phyloP scores from a whole-genome alignment of 1,140 invertebrate genomes.

The Scaptomyza pallida region DNA sequence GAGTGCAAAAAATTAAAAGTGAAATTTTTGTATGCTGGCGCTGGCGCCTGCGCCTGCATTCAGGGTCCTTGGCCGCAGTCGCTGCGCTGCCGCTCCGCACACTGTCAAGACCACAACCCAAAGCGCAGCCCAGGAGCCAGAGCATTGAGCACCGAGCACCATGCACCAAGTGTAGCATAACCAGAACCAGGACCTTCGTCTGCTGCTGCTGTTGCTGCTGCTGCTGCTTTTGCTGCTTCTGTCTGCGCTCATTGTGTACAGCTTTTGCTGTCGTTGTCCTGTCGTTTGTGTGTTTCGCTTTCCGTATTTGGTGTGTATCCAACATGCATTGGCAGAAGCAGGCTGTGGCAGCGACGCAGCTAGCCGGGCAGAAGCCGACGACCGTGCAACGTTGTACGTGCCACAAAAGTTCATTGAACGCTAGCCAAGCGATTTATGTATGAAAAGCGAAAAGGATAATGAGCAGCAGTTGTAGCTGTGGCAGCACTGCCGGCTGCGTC shows the following conservation, averaged over 20 bases:
- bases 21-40: constrained; percentile 75
- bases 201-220: constrained; percentile 17
- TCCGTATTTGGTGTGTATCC: constrained; percentile 84
- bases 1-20: constrained; percentile 83
- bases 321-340: constrained; percentile 11
- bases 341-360: background rate
- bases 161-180: constrained; percentile 9
- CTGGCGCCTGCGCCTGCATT: constrained; percentile 70
- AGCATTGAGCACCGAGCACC: too few relatives aligned
- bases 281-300: constrained; percentile 79
- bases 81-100: constrained; percentile 58
- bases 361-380: constrained; percentile 49
- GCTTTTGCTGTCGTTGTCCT: constrained; percentile 71
- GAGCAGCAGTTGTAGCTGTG: constrained; percentile 47
- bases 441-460: constrained; percentile 84
- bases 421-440: constrained; percentile 76
- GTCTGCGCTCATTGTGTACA: constrained; percentile 28
- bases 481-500: constrained; percentile 17
- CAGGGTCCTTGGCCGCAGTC: constrained; percentile 75
- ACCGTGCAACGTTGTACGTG: constrained; percentile 72
- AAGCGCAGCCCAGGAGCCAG: constrained; percentile 50
- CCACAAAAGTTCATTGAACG: constrained; percentile 78
- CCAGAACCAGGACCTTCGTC: constrained; percentile 63
- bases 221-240: constrained; percentile 9
- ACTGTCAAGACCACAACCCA: constrained; percentile 82